These are phyloP conservation scores for Clitarchus hookeri DNA, from an alignment of 2,888 invertebrate species.

Conservation along the genomic window DNA sequence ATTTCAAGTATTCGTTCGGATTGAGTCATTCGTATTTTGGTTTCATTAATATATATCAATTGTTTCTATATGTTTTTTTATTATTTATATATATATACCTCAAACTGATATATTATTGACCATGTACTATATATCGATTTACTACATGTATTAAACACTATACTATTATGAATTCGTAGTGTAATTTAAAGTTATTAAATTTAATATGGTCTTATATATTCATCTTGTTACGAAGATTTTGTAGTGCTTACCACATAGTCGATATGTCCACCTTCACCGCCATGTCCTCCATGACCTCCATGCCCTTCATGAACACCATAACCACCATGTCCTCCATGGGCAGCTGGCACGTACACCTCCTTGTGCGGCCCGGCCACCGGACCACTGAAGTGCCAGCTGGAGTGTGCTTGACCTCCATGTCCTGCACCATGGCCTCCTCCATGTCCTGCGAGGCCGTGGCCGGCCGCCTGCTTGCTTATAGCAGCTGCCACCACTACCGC, in stretches of 20 bases:
- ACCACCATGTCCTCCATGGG: neutral
- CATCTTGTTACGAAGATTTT: too few species aligned
- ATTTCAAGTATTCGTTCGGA: too few species aligned
- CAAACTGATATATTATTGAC: too few species aligned
- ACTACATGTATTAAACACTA: too few species aligned
- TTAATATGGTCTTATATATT: too few species aligned
- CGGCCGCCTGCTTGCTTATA: neutral
- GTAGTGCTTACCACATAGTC: conserved; percentile 7
- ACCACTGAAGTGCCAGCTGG: conserved; percentile 30
- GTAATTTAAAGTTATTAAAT: too few species aligned
- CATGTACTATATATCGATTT: too few species aligned
- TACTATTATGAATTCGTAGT: too few species aligned
- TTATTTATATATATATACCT: too few species aligned
- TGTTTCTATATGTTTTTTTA: too few species aligned
- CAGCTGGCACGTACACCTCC: neutral
- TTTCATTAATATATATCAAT: too few species aligned
- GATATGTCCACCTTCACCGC: neutral
- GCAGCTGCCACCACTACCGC: neutral
- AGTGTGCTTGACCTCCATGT: conserved; percentile 21
- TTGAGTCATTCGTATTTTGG: too few species aligned
- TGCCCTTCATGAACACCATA: neutral
- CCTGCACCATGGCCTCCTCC: neutral
- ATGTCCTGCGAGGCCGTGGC: neutral
- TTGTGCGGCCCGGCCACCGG: conserved; percentile 30
- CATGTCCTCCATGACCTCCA: conserved; percentile 14